These are phyloP conservation scores for Lasioglossum leucozonium DNA, from an alignment of 2,888 invertebrate genomes.

Conservation along the genomic window DNA sequence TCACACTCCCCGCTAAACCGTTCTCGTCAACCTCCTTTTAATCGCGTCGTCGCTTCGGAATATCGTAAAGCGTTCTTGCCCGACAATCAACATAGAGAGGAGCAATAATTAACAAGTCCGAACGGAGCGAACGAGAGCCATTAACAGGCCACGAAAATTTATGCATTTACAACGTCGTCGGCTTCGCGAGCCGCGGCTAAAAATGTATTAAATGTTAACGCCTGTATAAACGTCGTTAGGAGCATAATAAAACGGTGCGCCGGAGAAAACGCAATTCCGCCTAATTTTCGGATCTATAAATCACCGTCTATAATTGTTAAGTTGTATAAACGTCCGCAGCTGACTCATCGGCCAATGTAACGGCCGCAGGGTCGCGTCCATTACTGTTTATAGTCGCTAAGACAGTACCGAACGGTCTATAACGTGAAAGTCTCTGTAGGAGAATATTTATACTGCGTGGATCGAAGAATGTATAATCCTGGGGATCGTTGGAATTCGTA, in stretches of 20 bases:
- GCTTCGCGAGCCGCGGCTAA: background rate
- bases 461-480: background rate
- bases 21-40: background rate
- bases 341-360: constrained; percentile 1
- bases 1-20: background rate
- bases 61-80: background rate
- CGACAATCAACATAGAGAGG: background rate
- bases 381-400: background rate
- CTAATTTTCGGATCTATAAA: constrained; percentile 10
- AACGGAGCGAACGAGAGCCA: background rate
- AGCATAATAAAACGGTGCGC: background rate
- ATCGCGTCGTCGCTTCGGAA: background rate
- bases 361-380: background rate
- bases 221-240: background rate
- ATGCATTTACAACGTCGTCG: background rate
- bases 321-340: background rate
- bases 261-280: background rate
- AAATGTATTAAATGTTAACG: background rate
- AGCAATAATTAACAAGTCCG: constrained; percentile 7
- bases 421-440: background rate
- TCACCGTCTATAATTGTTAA: constrained; percentile 13
- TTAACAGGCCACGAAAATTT: background rate
- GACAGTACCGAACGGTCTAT: background rate
- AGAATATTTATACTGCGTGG: background rate
- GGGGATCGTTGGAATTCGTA: background rate